Evolutionary conservation across 2,797 vertebrate genomes (phyloP), one percentile per base, ranked within the genome.

Genomic region (Cryptoblepharus egeriae): DNA sequence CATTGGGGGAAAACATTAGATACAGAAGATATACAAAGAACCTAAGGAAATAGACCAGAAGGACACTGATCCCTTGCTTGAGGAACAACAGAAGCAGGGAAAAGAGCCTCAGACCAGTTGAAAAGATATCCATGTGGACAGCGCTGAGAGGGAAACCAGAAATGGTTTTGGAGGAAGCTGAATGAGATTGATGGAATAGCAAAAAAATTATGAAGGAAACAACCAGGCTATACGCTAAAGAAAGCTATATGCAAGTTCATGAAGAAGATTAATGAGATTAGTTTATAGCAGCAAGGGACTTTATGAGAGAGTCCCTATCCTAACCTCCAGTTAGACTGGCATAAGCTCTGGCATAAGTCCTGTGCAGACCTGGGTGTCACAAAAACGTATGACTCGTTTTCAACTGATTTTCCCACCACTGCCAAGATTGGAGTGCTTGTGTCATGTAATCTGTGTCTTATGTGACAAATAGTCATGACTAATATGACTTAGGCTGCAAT

Each of bases 251-350:
- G 22, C 20, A 67, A 68, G 24, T 26, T 37, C n/a, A 22, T 20
- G 63, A 88, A 92, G 24, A 26, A 85, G 70, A 72, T 65, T 5
- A 13, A 60, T 35, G 22, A 65, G 72, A 86, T 58, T 81, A 84
- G 76, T 2, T 79, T 77, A 13, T 13, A 75, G 28, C 15, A 80
- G 67, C 42, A 30, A 4, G 71, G 49, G 26, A 57, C 30, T 83
- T 88, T 42, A 77, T 80, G 26, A 4, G 39, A n/a, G n/a, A n/a
- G n/a, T n/a, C n/a, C n/a, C n/a, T n/a, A n/a, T n/a, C n/a, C n/a
- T n/a, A n/a, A n/a, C n/a, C n/a, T n/a, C n/a, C n/a, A n/a, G n/a
- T n/a, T n/a, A n/a, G n/a, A n/a, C n/a, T n/a, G n/a, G n/a, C n/a
- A n/a, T n/a, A n/a, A n/a, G n/a, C n/a, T n/a, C n/a, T n/a, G n/a